Percentiles rank a stretch among this genome's conserved stretches.
Conservation (phyloP, 1,140 invertebrate genomes). For the Drosophila novamexicana region DNA sequence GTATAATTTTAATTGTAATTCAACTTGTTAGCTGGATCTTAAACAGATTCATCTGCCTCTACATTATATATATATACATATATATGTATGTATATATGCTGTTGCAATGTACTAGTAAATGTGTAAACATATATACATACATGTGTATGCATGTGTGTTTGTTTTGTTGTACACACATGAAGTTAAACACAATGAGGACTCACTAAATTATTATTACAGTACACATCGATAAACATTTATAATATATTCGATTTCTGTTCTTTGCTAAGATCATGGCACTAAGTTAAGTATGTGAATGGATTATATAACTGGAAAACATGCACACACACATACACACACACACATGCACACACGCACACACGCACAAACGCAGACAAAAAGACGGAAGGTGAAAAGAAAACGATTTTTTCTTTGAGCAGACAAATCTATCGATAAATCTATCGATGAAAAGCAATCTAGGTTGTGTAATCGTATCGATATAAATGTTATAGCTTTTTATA, state of each 20-base stretch:
- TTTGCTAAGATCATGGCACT: conserved; percentile 61
- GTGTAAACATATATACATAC: background rate
- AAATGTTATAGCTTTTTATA: conserved; percentile 35
- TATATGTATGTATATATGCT: conserved; percentile 12
- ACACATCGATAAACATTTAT: conserved; percentile 56
- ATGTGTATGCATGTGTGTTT: conserved; percentile 29
- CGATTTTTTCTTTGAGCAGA: conserved; percentile 41
- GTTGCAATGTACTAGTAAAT: conserved; percentile 36
- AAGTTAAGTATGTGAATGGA: conserved; percentile 27
- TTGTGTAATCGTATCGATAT: conserved; percentile 18
- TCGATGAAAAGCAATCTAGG: conserved; percentile 52
- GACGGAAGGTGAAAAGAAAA: background rate
- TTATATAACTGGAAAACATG: background rate
- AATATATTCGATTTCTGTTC: conserved; percentile 17
- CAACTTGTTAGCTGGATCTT: conserved; percentile 11
- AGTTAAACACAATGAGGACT: conserved; percentile 35
- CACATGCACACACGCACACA: background rate
- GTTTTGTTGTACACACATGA: conserved; percentile 14
- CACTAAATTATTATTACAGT: conserved; percentile 50
- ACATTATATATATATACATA: conserved; percentile 11
- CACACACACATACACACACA: background rate
- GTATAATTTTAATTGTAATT: conserved; percentile 43
- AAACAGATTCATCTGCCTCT: background rate
- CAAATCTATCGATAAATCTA: conserved; percentile 37
- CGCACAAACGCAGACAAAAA: background rate